phyloP scores from a whole-genome alignment of 2,888 invertebrate species.

The Doris montereyensis region DNA sequence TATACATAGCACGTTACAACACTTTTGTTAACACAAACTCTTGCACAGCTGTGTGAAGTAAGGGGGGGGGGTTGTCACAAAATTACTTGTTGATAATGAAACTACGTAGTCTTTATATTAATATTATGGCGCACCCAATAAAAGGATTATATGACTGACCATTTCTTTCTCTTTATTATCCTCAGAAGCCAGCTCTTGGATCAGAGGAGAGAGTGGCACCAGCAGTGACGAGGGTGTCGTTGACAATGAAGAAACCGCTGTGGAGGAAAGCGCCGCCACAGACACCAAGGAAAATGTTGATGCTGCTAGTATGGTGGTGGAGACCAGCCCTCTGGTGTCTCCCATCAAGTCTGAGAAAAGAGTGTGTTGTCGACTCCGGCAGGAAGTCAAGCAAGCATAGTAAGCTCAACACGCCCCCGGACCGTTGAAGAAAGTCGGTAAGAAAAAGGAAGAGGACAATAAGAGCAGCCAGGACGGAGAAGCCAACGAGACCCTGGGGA shows the following conservation, averaged over 20 bases:
- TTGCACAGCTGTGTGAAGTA: no score
- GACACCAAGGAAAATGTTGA: constrained; percentile 2
- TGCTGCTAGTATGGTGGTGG: neutral
- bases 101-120: no score
- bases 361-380: no score
- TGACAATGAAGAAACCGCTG: constrained; percentile 22
- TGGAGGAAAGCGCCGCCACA: neutral
- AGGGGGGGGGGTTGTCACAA: no score
- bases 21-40: no score
- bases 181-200: neutral
- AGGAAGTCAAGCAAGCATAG: no score
- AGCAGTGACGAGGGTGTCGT: constrained; percentile 39
- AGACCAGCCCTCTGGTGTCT: neutral
- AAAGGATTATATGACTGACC: neutral
- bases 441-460: constrained; percentile 17
- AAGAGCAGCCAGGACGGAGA: constrained; percentile 5
- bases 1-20: no score
- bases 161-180: neutral
- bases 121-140: neutral
- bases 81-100: no score
- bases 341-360: constrained; percentile 23
- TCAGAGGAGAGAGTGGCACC: constrained; percentile 30
- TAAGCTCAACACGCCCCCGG: constrained; percentile 8
- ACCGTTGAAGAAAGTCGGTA: constrained; percentile 24
- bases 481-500: neutral